Base-by-base conservation (phyloP, 2,888 invertebrate genomes). In the Blastobasis lacticolella region DNA sequence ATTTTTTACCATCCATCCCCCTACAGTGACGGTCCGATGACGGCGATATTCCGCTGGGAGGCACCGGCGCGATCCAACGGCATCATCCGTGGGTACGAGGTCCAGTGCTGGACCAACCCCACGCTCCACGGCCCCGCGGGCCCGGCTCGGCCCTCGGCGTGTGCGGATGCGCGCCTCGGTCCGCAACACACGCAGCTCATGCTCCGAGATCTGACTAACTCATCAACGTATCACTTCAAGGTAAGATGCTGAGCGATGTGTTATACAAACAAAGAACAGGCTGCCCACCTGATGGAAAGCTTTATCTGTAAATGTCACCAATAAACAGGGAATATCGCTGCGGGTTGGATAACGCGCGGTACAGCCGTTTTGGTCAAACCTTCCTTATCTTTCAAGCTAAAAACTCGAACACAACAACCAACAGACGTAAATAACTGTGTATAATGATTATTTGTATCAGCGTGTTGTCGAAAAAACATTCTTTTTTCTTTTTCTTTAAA, bases 31-130 rank as follows among this genome's bases (percentile, higher is more conserved):
- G 81, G 81, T 0, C 66, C 75, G 0, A 78, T 91, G 4, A 89
- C 90, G 6, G 93, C 92, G 0, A 90, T 92, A 61, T 92, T 94
- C 59, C 92, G 97, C 5, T 98, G 97, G 97, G 91, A 93, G 58
- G 81, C 90, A 0, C 97, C 97, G 0, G 75, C 86, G 43, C 89
- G 90, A 51, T 89, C 92, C 4, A 96, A 96, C 74, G 95, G 96
- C 0, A 79, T 94, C 6, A 89, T 96, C 40, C 81, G 91, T 48
- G 92, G 93, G 1, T 97, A 96, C 76, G 90, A 91, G 57, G 90
- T 93, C 4, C 83, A 89, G 56, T 95, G 94, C 73, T 95, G 94
- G 93, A 87, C 57, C 73, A 78, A 53, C 67, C 82, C 41, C 73
- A 54, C 62, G 38, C 37, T 38, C 9, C 5, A 42, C 40, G 54